A percentile compares a stretch with the other conserved stretches of the same genome.
phyloP scores from a whole-genome alignment of 2,113 vertebrate species.

The human (Homo sapiens) region GRCh38 chr4:25829501-25830000 shows the following conservation, averaged over 20 bases:
- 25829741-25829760: slow-evolving; percentile 58
- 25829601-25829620: slow-evolving; percentile 39
- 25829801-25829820: slow-evolving; percentile 76
- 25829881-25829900: slow-evolving; percentile 4
- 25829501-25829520: not conserved
- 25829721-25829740: slow-evolving; percentile 48
- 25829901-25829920: not conserved
- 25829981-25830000: not conserved
- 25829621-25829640: slow-evolving; percentile 52
- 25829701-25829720: slow-evolving; percentile 69
- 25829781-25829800: slow-evolving; percentile 55
- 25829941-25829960: slow-evolving; percentile 34
- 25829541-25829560: not conserved
- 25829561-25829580: slow-evolving; percentile 34
- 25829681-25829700: slow-evolving; percentile 77
- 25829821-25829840: slow-evolving; percentile 60
- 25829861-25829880: slow-evolving; percentile 34
- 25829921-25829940: not conserved
- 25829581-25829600: not conserved
- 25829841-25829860: slow-evolving; percentile 63
- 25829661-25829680: slow-evolving; percentile 60
- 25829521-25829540: not conserved
- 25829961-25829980: not conserved
- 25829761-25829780: slow-evolving; percentile 73
- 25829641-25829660: slow-evolving; percentile 67